Base-by-base conservation (phyloP, 2,113 vertebrate genomes). In the Chaetodon trifascialis region DNA sequence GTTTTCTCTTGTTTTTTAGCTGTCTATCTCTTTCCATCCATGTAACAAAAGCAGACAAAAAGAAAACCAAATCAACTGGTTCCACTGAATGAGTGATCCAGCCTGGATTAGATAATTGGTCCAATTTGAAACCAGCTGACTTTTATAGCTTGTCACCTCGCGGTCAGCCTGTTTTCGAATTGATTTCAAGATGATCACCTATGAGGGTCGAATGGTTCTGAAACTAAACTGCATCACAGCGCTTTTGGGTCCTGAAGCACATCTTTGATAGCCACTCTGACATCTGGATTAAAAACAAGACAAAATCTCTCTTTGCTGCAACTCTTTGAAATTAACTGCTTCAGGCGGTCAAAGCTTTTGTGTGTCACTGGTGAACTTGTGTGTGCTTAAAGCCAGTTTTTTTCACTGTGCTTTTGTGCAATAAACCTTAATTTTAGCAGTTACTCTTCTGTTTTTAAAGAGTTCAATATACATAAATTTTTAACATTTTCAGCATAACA, bases 121-220 rank as follows among this genome's bases (percentile, higher is more conserved):
- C n/a, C 38, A 49, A 40, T 79, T 71, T 42, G 51, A 87, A 80
- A 74, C 30, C 36, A 56, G 30, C n/a, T 79, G 16, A 51, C 60
- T 16, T 54, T 72, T 63, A 67, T 64, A 12, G 11, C 17, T 3
- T 60, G 65, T 62, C 23, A 73, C 12, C 38, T 68, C 14, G 3
- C 7, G 19, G 34, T 56, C 12, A 7, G 12, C 52, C 76, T 25
- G 40, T 16, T 30, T 76, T 42, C 55, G 12, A 60, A 49, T 17
- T 73, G 12, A 79, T 64, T 56, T 66, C 7, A 17, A 52, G 11
- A 46, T 42, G 21, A 52, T 67, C 15, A n/a, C 19, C 36, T 76
- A 7, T 54, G 7, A 60, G 44, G 9, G 42, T 30, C 8, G 4
- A 58, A 23, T 62, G 30, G 15, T 34, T 81, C 62, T 70, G 68